Conservation (phyloP, 2,113 vertebrate species). For the Lycaon pictus region DNA sequence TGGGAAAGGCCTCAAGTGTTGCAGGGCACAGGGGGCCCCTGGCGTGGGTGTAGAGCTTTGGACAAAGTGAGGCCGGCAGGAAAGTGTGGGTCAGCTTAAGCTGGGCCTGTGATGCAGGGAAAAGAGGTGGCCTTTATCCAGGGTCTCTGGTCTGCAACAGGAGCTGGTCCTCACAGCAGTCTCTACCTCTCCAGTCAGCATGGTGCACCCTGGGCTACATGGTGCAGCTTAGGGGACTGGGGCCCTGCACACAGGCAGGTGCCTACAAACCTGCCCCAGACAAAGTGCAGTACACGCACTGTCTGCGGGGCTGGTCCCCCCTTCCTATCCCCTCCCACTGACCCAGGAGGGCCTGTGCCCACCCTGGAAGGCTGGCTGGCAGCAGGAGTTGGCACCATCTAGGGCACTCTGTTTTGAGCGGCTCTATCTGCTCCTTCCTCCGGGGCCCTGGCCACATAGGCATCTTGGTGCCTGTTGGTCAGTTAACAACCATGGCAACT, state of each 20-base stretch:
- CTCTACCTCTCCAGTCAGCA: background rate
- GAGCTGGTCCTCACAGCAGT: background rate
- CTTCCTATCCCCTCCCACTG: background rate
- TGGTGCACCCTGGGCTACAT: background rate
- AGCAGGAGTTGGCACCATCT: background rate
- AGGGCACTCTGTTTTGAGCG: background rate
- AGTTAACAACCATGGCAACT: conserved; percentile 68
- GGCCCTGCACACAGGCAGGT: fast-evolving
- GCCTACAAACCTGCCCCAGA: background rate
- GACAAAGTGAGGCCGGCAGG: background rate
- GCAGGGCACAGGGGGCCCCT: background rate
- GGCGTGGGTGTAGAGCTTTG: fast-evolving
- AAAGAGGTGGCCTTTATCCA: background rate
- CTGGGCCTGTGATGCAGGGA: fast-evolving
- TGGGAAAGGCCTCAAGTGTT: background rate
- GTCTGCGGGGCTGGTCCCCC: background rate
- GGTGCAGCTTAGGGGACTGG: fast-evolving
- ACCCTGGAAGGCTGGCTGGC: background rate
- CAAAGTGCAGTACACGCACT: background rate
- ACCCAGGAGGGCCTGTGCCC: background rate
- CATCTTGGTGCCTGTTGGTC: background rate
- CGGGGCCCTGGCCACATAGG: fast-evolving
- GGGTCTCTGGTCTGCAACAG: background rate
- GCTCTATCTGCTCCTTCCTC: background rate
- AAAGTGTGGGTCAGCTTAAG: background rate